These are phyloP conservation scores for Microctenopoma stevenorrisi DNA, from an alignment of 2,797 vertebrate species.

Conservation along the genomic window DNA sequence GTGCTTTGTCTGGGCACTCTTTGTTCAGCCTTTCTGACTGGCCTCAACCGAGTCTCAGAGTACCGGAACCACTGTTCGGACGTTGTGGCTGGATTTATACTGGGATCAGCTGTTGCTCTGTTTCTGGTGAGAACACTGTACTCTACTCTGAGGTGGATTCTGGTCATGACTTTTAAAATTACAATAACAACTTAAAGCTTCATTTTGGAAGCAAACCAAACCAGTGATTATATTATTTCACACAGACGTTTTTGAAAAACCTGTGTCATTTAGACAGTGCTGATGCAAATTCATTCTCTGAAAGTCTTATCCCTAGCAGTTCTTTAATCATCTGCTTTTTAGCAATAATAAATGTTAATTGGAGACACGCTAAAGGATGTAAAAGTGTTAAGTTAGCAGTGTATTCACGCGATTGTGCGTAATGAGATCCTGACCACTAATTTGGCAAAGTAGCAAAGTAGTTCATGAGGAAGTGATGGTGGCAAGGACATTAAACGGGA, in stretches of 20 bases:
- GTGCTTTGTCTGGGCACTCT: slow-evolving; percentile 95
- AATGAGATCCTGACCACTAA: not conserved
- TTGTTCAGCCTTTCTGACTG: slow-evolving; percentile 94
- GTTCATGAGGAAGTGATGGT: slow-evolving; percentile 16
- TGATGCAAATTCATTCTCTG: slow-evolving; percentile 6
- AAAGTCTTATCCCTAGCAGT: not conserved
- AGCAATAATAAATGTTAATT: not conserved
- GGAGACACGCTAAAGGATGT: not conserved
- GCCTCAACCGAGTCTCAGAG: slow-evolving; percentile 96
- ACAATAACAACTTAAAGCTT: slow-evolving; percentile 19
- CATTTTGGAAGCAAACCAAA: slow-evolving; percentile 38
- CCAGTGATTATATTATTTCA: slow-evolving; percentile 46
- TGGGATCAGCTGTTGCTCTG: slow-evolving; percentile 92
- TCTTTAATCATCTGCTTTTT: not conserved
- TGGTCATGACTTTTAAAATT: slow-evolving; percentile 39
- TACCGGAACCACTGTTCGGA: slow-evolving; percentile 98
- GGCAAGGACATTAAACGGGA: slow-evolving; percentile 13
- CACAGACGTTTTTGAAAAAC: slow-evolving; percentile 21
- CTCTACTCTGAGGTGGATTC: slow-evolving; percentile 29
- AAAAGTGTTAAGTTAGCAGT: not conserved
- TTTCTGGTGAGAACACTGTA: slow-evolving; percentile 88
- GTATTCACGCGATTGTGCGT: not conserved
- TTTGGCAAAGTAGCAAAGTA: not conserved
- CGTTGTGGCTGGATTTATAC: slow-evolving; percentile 94
- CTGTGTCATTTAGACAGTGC: slow-evolving; percentile 15